phyloP scores from a whole-genome alignment of 2,888 invertebrate genomes.

The Perithous albicinctus region DNA sequence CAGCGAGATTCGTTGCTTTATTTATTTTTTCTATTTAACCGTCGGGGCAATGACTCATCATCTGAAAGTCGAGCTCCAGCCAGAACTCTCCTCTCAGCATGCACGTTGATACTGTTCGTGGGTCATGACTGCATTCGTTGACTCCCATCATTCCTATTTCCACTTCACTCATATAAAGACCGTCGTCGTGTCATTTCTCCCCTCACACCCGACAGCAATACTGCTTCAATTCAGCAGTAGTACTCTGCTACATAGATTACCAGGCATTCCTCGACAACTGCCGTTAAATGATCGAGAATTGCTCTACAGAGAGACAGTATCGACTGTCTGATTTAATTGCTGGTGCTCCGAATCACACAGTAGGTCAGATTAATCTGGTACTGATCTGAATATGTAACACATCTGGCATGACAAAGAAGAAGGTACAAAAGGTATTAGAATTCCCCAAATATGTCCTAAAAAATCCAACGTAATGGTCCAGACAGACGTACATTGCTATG shows the following conservation, averaged over 20 bases:
- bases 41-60: slow-evolving; percentile 62
- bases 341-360: background rate
- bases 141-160: slow-evolving; percentile 1
- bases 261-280: background rate
- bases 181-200: slow-evolving; percentile 50
- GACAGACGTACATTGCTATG: background rate
- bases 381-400: background rate
- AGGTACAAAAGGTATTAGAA: background rate
- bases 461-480: background rate
- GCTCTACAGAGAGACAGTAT: slow-evolving; percentile 11
- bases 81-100: slow-evolving; percentile 25
- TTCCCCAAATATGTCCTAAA: background rate
- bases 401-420: background rate
- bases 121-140: slow-evolving; percentile 51
- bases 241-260: background rate
- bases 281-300: slow-evolving; percentile 43
- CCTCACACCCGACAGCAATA: background rate
- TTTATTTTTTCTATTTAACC: slow-evolving; percentile 6
- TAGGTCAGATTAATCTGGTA: background rate
- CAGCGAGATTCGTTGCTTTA: slow-evolving; percentile 1
- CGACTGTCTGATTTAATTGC: no score
- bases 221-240: slow-evolving; percentile 13
- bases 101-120: slow-evolving; percentile 37
- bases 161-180: slow-evolving; percentile 19
- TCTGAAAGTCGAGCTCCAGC: slow-evolving; percentile 37